Percentiles rank a stretch among this genome's conserved stretches.
Conservation (phyloP, 2,888 invertebrate species). For the Drosophila fungiperda region DNA sequence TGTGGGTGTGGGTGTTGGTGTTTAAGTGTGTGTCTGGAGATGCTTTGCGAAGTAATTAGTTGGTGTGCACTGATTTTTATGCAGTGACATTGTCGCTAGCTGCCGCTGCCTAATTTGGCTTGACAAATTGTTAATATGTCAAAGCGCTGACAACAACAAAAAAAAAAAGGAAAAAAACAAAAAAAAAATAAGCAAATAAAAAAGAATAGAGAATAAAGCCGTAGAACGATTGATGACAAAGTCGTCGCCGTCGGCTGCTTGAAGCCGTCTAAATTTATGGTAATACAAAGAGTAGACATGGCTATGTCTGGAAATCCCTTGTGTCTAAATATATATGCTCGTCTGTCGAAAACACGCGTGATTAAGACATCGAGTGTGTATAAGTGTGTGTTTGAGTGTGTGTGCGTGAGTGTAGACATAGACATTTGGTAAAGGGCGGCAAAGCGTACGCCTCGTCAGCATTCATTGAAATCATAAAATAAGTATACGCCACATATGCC, state of each 20-base stretch:
- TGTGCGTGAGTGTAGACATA: constrained; percentile 35
- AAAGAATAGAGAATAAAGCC: constrained; percentile 31
- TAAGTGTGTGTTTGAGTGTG: no score
- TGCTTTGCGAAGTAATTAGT: constrained; percentile 66
- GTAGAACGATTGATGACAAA: constrained; percentile 44
- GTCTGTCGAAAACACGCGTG: constrained; percentile 49
- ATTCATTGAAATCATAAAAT: constrained; percentile 62
- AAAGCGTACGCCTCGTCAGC: constrained; percentile 44
- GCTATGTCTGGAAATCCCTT: constrained; percentile 23
- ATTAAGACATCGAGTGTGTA: constrained; percentile 53
- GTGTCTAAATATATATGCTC: constrained; percentile 8
- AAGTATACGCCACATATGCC: constrained; percentile 63
- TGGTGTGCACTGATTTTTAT: constrained; percentile 77
- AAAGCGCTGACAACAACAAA: constrained; percentile 50
- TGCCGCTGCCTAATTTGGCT: constrained; percentile 69
- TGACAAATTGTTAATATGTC: constrained; percentile 80
- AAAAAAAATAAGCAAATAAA: constrained; percentile 9
- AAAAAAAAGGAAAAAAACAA: constrained; percentile 1
- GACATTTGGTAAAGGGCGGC: constrained; percentile 63
- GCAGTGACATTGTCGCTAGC: constrained; percentile 34
- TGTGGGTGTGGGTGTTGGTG: background rate
- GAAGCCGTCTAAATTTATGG: constrained; percentile 68
- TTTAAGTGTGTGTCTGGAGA: constrained; percentile 13
- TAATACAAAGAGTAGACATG: constrained; percentile 71
- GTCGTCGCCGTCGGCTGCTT: constrained; percentile 39